A percentile compares a stretch with the other conserved stretches of the same genome.
Conservation (phyloP, 2,797 vertebrate species). For the Sebastes aleutianus region DNA sequence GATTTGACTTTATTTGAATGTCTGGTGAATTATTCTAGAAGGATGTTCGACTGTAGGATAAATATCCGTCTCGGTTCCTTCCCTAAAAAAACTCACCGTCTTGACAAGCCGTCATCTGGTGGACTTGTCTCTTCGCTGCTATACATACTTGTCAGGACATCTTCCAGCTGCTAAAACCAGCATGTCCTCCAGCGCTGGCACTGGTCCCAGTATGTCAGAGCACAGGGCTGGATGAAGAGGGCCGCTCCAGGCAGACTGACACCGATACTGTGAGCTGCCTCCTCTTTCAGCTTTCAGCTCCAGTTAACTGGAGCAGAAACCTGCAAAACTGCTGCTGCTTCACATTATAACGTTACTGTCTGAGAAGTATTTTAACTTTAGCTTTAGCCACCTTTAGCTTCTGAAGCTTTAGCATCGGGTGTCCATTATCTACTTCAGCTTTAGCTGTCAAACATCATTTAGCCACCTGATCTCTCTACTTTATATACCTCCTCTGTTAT, state of each 20-base stretch:
- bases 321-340: not conserved
- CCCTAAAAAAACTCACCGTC: not conserved
- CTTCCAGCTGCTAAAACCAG: constrained; percentile 43
- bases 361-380: not conserved
- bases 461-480: not conserved
- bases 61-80: not conserved
- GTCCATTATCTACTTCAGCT: not conserved
- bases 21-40: not conserved
- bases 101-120: constrained; percentile 11
- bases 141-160: constrained; percentile 35
- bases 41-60: not conserved
- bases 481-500: not conserved
- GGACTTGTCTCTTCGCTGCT: not conserved
- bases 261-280: constrained; percentile 30
- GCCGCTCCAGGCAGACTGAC: constrained; percentile 27
- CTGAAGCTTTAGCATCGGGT: not conserved
- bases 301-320: not conserved
- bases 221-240: constrained; percentile 3
- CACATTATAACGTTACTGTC: not conserved
- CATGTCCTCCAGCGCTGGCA: constrained; percentile 47
- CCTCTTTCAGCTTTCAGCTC: constrained; percentile 10
- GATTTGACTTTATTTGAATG: not conserved
- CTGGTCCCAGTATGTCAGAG: constrained; percentile 46
- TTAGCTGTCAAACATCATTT: not conserved
- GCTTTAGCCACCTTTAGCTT: not conserved